Base-by-base conservation (phyloP, 2,888 invertebrate genomes). In the Calameuta filiformis region DNA sequence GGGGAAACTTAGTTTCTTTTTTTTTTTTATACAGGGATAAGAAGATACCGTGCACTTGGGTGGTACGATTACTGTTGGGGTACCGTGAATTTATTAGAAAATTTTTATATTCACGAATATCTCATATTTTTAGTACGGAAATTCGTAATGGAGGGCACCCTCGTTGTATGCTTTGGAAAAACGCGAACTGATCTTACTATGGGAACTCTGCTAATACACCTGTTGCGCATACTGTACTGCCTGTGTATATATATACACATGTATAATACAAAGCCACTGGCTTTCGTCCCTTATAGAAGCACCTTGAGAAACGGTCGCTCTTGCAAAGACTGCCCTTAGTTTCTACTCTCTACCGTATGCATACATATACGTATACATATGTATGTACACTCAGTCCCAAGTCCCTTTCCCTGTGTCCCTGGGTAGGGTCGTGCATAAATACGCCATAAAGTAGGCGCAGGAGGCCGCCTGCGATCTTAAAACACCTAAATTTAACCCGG, bases 391-490 rank as follows among this genome's bases (percentile, higher is more conserved):
- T 56, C 23, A 56, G 56, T 56, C 71, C 71, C 31, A 31, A 31
- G 71, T 34, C 33, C 71, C 71, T 71, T 33, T 34, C 31, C 71
- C 71, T 34, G 71, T 31, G 71, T 71, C 71, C 33, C 31, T 34
- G 33, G 33, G 12, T 34, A 12, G 71, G 71, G 71, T 71, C 74
- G 74, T 77, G 78, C 81, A 83, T 83, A 81, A 83, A 82, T 82
- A 80, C 79, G 78, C 80, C 80, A 81, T 81, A 81, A 82, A 83
- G 79, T 80, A 79, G 79, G 73, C 78, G 79, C 76, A 34, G 71
- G 78, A 75, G 76, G 81, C 83, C 82, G 82, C 81, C 82, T 83
- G 83, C 79, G 80, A 78, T 83, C 81, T 83, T 81, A 79, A 82
- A 83, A 77, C 75, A 77, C 79, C 81, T 81, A 81, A 81, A 82